Percentiles rank a stretch among this genome's conserved stretches.
These are phyloP conservation scores for Tenualosa ilisha DNA, from an alignment of 2,797 vertebrate genomes.

Conservation along the genomic window DNA sequence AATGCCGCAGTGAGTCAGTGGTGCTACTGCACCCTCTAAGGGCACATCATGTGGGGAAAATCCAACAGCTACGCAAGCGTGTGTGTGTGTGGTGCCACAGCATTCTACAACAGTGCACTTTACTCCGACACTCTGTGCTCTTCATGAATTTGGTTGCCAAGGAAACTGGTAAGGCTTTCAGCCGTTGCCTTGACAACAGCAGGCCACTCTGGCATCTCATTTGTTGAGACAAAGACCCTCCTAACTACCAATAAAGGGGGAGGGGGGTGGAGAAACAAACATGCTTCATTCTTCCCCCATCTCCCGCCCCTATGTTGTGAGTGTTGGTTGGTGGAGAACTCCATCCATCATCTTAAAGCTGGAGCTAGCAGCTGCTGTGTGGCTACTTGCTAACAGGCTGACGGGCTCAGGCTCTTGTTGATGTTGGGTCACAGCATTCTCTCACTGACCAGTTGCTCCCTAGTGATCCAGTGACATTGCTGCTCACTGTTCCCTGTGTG, in stretches of 20 bases:
- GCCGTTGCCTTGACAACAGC: conserved; percentile 67
- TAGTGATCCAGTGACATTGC: too few species aligned
- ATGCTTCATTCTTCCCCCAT: conserved; percentile 8
- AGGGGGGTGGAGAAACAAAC: not conserved
- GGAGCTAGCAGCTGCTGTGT: not conserved
- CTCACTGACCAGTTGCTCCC: not conserved
- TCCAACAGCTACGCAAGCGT: conserved; percentile 26
- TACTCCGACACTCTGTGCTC: conserved; percentile 32
- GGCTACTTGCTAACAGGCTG: not conserved
- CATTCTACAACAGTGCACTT: conserved; percentile 31
- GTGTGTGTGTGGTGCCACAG: conserved; percentile 12
- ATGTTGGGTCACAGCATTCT: not conserved
- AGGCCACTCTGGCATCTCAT: conserved; percentile 54
- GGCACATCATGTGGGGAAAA: not conserved
- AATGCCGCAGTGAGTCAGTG: conserved; percentile 7
- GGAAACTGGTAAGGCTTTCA: conserved; percentile 55
- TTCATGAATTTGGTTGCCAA: conserved; percentile 53
- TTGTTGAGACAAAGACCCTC: conserved; percentile 45
- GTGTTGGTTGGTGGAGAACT: not conserved
- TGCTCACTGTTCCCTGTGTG: not conserved
- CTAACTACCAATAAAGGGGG: not conserved
- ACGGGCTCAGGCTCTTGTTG: too few species aligned
- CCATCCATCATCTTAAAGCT: not conserved
- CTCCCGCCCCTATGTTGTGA: not conserved
- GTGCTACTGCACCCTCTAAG: not conserved